A percentile compares a stretch with the other conserved stretches of the same genome.
Evolutionary conservation across 2,888 invertebrate genomes (phyloP).

Genomic region (Platycheirus albimanus): DNA sequence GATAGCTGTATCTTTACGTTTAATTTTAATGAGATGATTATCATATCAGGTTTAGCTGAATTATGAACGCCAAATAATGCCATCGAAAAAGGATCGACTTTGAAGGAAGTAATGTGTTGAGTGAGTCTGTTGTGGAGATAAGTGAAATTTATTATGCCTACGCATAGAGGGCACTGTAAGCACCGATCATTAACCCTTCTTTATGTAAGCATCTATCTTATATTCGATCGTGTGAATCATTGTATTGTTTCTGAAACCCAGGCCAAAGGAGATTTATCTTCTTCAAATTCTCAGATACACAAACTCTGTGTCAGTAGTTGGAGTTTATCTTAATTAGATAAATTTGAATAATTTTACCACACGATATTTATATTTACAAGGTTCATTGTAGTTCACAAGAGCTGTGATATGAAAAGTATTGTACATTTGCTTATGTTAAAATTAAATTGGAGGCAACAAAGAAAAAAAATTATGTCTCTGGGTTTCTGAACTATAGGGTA

Average conservation of each 20-base stretch:
- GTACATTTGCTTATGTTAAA: too few species aligned
- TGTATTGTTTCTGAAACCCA: too few species aligned
- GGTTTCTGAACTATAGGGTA: too few species aligned
- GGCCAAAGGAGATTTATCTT: neutral
- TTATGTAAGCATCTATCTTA: neutral
- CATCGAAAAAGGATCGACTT: too few species aligned
- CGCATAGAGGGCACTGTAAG: neutral
- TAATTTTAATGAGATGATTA: too few species aligned
- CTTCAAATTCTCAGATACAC: neutral
- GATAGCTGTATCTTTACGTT: neutral
- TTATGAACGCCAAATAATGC: too few species aligned
- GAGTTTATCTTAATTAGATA: conserved; percentile 17
- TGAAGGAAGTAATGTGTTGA: too few species aligned
- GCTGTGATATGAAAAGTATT: too few species aligned
- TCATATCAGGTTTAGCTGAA: too few species aligned
- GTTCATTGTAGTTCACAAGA: conserved; percentile 18
- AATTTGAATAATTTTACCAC: conserved; percentile 44
- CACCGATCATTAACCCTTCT: conserved; percentile 1
- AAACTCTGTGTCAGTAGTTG: conserved; percentile 38
- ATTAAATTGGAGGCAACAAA: neutral
- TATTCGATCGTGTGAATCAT: neutral
- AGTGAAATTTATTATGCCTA: too few species aligned
- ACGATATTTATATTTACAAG: neutral
- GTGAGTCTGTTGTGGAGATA: too few species aligned
- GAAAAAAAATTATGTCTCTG: neutral